Conservation (phyloP, 2,888 invertebrate species). For the Acanthosepion lycidas region DNA sequence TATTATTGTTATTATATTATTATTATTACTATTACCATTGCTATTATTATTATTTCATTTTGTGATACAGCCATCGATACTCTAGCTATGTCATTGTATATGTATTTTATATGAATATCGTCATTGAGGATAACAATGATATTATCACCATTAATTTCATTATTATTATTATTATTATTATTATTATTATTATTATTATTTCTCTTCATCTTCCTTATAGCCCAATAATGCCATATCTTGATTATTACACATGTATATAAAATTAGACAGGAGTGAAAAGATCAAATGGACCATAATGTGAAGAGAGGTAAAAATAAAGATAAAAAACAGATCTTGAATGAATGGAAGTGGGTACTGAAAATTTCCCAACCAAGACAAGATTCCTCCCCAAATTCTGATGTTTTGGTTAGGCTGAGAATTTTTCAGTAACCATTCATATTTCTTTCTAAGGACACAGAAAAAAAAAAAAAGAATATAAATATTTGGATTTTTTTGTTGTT, state of each 20-base stretch:
- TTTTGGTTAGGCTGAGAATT: no score
- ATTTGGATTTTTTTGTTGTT: background rate
- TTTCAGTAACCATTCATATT: background rate
- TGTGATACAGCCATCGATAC: background rate
- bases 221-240: background rate
- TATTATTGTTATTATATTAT: background rate
- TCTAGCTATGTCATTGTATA: background rate
- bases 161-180: constrained; percentile 10
- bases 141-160: background rate
- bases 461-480: background rate
- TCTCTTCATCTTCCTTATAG: background rate
- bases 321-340: background rate
- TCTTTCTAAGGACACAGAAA: background rate
- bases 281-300: background rate
- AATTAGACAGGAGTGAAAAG: background rate
- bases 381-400: no score
- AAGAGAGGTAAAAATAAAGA: background rate
- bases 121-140: background rate
- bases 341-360: background rate
- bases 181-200: background rate
- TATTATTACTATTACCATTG: background rate
- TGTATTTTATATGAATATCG: background rate
- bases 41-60: background rate
- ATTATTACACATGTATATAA: background rate
- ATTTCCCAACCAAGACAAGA: no score